Conservation (phyloP, 2,113 vertebrate species). For the Xenopus laevis region DNA sequence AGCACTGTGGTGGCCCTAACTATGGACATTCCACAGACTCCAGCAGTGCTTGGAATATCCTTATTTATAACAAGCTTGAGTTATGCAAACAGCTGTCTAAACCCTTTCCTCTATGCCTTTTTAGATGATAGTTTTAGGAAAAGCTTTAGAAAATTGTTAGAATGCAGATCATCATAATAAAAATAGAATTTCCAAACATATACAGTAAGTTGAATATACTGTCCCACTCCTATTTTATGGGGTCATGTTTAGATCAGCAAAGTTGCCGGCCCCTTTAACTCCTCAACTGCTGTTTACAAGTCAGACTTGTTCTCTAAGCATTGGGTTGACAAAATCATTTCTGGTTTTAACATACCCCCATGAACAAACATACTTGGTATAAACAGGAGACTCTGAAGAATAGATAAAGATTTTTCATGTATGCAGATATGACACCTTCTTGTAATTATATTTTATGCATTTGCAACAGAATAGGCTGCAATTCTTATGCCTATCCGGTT, state of each 20-base stretch:
- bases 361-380: too few relatives aligned
- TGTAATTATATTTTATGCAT: constrained; percentile 10
- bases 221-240: too few relatives aligned
- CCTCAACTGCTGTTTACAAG: too few relatives aligned
- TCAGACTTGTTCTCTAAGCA: too few relatives aligned
- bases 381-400: too few relatives aligned
- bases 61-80: constrained; percentile 70
- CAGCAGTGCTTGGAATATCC: constrained; percentile 58
- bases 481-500: constrained; percentile 1
- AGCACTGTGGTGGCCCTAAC: constrained; percentile 66
- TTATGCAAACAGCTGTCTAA: constrained; percentile 74
- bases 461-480: neutral
- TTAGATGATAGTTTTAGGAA: constrained; percentile 63
- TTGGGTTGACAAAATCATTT: too few relatives aligned
- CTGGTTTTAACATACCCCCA: too few relatives aligned
- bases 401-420: too few relatives aligned
- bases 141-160: constrained; percentile 59
- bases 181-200: neutral
- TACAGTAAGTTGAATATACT: too few relatives aligned
- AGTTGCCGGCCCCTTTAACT: too few relatives aligned
- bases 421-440: neutral
- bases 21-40: constrained; percentile 67
- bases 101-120: constrained; percentile 70
- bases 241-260: too few relatives aligned
- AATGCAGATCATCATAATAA: constrained; percentile 32